Base-by-base conservation (phyloP, 2,888 invertebrate genomes). In the Hypena proboscidalis region DNA sequence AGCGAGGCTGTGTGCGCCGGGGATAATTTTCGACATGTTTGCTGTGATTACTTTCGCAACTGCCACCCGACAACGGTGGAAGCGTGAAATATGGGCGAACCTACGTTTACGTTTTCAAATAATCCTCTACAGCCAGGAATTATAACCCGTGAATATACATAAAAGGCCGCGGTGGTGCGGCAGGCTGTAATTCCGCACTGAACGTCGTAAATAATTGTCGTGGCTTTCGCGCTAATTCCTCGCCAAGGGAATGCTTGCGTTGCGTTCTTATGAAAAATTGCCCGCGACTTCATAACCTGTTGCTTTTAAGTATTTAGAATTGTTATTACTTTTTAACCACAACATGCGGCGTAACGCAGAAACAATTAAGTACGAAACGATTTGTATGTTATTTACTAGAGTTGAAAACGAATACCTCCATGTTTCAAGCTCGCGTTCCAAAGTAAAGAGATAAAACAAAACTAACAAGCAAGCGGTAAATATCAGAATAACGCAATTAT, bases 141-240 rank as follows among this genome's bases (percentile, higher is more conserved):
- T 83, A 86, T 85, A 82, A 83, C 78, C 81, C 77, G 77, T 77
- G 83, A 84, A 84, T 86, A 82, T 77, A 84, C 81, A 83, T 80
- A 83, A 86, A 84, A 80, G 79, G 71, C 74, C 64, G 64, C 71
- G 68, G 70, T 63, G 52, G 64, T 60, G 70, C 71, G 67, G 64
- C 63, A 58, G 58, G 70, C 72, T 71, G 77, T 82, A 83, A 86
- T 80, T 80, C 75, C 74, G 71, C 72, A 65, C 76, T 68, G 75
- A 79, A 74, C 68, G 77, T 78, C 78, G 74, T 85, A 84, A 86
- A 85, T 86, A 85, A 85, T 83, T 82, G 83, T 80, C 77, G 75
- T 71, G 75, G 77, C 77, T 82, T 83, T 76, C 59, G 67, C 69
- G 73, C 77, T 84, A 82, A 84, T 83, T 85, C 80, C 72, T 71